These are phyloP conservation scores for Agrochola macilenta DNA, from an alignment of 2,888 invertebrate genomes.

Conservation along the genomic window DNA sequence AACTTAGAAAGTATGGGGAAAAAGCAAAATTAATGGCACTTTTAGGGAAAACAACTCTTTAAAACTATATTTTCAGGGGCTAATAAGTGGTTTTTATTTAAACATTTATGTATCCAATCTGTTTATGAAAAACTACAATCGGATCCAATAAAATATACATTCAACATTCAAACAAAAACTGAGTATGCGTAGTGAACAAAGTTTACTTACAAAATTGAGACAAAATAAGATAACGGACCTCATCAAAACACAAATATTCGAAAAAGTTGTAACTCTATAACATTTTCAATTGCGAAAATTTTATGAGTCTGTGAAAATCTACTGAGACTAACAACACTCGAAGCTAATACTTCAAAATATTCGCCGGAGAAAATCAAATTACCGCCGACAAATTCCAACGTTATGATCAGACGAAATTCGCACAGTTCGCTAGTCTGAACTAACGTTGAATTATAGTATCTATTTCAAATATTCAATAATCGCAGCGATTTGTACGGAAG, in stretches of 20 bases:
- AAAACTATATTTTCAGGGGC: background rate
- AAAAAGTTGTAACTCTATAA: constrained; percentile 18
- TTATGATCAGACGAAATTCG: constrained; percentile 1
- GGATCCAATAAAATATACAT: background rate
- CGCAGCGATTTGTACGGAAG: background rate
- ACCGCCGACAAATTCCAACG: constrained; percentile 18
- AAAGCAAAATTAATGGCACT: background rate
- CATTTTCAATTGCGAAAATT: constrained; percentile 19
- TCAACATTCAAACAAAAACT: background rate
- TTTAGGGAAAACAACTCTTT: background rate
- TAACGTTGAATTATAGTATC: constrained; percentile 20
- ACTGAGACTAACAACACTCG: constrained; percentile 10
- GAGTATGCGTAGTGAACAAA: background rate
- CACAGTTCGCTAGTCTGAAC: constrained; percentile 1
- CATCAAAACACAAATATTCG: constrained; percentile 23
- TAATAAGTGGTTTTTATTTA: background rate
- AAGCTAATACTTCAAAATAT: constrained; percentile 37
- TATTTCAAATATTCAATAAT: constrained; percentile 14
- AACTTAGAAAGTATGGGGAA: background rate
- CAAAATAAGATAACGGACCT: background rate
- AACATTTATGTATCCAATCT: background rate
- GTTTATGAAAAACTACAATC: background rate
- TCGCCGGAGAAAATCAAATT: constrained; percentile 33
- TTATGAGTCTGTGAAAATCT: constrained; percentile 3
- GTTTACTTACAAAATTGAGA: background rate